Base-by-base conservation (phyloP, 2,797 vertebrate species). In the Denticeps clupeoides region DNA sequence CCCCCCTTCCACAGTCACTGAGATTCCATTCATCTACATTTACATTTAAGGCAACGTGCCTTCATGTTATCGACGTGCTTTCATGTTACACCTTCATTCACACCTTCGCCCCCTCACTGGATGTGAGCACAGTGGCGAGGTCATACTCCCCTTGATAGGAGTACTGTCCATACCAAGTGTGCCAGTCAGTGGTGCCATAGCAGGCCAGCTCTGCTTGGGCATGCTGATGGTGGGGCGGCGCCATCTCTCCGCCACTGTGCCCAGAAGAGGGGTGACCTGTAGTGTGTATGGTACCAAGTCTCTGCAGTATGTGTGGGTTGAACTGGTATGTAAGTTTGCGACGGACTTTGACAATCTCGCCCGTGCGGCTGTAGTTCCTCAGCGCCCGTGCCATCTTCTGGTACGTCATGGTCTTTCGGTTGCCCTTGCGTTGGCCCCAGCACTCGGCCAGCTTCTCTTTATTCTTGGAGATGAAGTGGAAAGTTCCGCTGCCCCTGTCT, bases 381-480 rank as follows among this genome's bases (percentile, higher is more conserved):
- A 99, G 77, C 0, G 95, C 95, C 48, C 95, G 82, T n/a, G 95
- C 94, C 95, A 99, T 95, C 80, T 99, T 99, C 81, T 98, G 95
- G 27, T 99, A 99, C 26, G 95, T 99, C 94, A 99, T 99, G 66
- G 87, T 88, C 74, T 99, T 99, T 58, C 93, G 88, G 75, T 99
- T 99, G 58, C 95, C 95, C 60, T 99, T 99, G 57, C 90, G 86
- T 62, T 90, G 85, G 38, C 95, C 94, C 95, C 94, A 98, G 56
- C 87, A 81, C 72, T 97, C 89, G 1, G 95, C 95, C 65, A 99
- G 81, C 74, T 87, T 93, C 72, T 99, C 95, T 66, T 99, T 98
- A 78, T 97, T 93, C 74, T 97, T 98, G 16, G 95, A 99, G 58
- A 97, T 71, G 60, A 98, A 99, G 72, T 99, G 93, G 70, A 99